Percentiles rank a stretch among this genome's conserved stretches.
Conservation (phyloP, 2,797 vertebrate species). For the Gouania willdenowi region DNA sequence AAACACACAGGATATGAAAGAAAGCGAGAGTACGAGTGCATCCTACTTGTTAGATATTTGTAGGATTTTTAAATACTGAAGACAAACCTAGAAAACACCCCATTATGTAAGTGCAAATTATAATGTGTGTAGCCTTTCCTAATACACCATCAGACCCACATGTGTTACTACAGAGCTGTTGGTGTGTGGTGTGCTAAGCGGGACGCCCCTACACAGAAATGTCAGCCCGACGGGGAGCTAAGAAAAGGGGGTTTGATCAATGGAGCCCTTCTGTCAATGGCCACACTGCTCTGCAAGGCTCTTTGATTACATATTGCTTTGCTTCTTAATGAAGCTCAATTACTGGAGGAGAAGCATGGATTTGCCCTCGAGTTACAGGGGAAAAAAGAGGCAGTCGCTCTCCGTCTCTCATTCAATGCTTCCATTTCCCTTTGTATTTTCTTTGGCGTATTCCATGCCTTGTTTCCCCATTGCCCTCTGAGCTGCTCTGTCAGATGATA, state of each 20-base stretch:
- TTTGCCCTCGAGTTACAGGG: slow-evolving; percentile 51
- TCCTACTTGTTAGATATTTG: not conserved
- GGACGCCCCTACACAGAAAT: slow-evolving; percentile 70
- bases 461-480: no score
- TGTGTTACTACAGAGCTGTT: slow-evolving; percentile 53
- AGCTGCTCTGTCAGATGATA: no score
- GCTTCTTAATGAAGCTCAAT: slow-evolving; percentile 70
- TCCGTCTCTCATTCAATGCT: slow-evolving; percentile 10
- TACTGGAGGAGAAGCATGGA: slow-evolving; percentile 46
- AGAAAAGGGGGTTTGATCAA: slow-evolving; percentile 71
- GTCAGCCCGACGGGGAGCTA: slow-evolving; percentile 68
- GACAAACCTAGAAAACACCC: not conserved
- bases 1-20: not conserved
- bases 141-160: slow-evolving; percentile 1
- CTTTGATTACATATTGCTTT: slow-evolving; percentile 74
- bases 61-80: not conserved
- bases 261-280: slow-evolving; percentile 51
- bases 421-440: not conserved
- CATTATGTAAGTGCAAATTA: slow-evolving; percentile 27
- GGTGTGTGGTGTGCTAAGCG: slow-evolving; percentile 46
- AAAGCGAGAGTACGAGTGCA: not conserved
- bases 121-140: not conserved
- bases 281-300: slow-evolving; percentile 35
- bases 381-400: slow-evolving; percentile 35
- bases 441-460: no score